A percentile compares a stretch with the other conserved stretches of the same genome.
Evolutionary conservation across 2,797 vertebrate species (phyloP).

Genomic region (Neomorphus geoffroyi): DNA sequence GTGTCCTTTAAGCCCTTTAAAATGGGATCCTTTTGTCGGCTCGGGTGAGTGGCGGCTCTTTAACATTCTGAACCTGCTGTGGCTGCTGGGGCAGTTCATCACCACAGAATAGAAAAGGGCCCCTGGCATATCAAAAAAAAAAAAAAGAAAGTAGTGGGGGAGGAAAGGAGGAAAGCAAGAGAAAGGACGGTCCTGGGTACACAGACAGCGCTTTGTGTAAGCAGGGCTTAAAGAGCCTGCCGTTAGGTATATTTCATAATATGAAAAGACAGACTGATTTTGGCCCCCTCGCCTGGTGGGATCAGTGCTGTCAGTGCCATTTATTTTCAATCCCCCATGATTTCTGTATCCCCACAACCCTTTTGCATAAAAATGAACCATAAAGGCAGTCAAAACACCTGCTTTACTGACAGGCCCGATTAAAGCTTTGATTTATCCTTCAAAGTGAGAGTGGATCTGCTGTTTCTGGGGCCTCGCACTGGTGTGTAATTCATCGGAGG

Average conservation of each 20-base stretch:
- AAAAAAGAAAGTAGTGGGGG: not conserved
- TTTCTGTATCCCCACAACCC: conserved; percentile 73
- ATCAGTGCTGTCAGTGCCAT: conserved; percentile 78
- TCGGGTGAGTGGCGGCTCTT: conserved; percentile 69
- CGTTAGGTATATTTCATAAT: conserved; percentile 79
- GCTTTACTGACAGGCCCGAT: conserved; percentile 80
- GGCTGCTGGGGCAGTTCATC: conserved; percentile 74
- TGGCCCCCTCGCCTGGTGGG: conserved; percentile 73
- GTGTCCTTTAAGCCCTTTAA: conserved; percentile 65
- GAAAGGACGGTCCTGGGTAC: conserved; percentile 43
- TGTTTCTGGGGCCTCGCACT: conserved; percentile 50
- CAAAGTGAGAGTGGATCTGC: conserved; percentile 62
- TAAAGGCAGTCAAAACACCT: conserved; percentile 81
- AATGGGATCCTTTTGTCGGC: conserved; percentile 74
- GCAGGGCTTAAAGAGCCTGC: conserved; percentile 51
- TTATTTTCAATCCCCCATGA: conserved; percentile 81
- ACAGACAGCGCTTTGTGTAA: conserved; percentile 70
- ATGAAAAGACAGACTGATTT: conserved; percentile 79
- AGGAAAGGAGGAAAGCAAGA: not conserved
- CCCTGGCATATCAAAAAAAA: conserved; percentile 68
- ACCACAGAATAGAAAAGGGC: conserved; percentile 68
- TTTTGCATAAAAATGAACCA: conserved; percentile 83
- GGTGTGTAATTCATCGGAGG: conserved; percentile 73
- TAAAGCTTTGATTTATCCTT: conserved; percentile 80
- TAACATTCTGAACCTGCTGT: conserved; percentile 76